Conservation (phyloP, 2,113 vertebrate genomes). For the Oreochromis niloticus region DNA sequence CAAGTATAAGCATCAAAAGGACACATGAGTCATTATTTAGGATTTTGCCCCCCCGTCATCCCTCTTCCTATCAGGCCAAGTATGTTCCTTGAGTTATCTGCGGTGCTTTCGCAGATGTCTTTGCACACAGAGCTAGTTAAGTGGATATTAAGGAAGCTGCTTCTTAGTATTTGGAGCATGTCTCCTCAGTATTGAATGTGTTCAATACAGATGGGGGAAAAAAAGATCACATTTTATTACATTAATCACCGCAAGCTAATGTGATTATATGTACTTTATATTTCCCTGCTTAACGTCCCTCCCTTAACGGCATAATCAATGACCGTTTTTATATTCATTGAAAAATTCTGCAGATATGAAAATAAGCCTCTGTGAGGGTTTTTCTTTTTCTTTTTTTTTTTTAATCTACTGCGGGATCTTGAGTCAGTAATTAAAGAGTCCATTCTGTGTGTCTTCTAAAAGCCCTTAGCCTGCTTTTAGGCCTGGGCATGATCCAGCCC, state of each 20-base stretch:
- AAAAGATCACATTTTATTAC: constrained; percentile 60
- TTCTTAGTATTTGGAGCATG: constrained; percentile 57
- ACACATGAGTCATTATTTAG: neutral
- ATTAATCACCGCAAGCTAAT: constrained; percentile 66
- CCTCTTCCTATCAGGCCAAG: neutral
- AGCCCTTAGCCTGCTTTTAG: constrained; percentile 66
- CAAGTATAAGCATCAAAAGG: neutral
- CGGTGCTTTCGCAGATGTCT: constrained; percentile 10
- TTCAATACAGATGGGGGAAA: constrained; percentile 45
- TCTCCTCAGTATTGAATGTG: constrained; percentile 31
- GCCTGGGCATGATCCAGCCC: constrained; percentile 60
- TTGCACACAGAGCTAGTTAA: constrained; percentile 40
- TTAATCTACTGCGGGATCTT: constrained; percentile 59
- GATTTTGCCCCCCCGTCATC: neutral
- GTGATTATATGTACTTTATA: constrained; percentile 69
- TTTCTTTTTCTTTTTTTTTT: neutral
- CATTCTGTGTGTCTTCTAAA: constrained; percentile 54
- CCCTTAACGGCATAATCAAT: constrained; percentile 64
- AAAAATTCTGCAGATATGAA: constrained; percentile 62
- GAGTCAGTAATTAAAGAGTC: constrained; percentile 66
- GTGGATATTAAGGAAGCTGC: constrained; percentile 50
- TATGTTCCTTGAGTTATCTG: constrained; percentile 11
- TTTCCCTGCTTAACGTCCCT: constrained; percentile 50
- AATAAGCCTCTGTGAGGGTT: constrained; percentile 44
- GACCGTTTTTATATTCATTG: constrained; percentile 67